phyloP scores from a whole-genome alignment of 1,140 invertebrate genomes.

The Drosophila nasuta region DNA sequence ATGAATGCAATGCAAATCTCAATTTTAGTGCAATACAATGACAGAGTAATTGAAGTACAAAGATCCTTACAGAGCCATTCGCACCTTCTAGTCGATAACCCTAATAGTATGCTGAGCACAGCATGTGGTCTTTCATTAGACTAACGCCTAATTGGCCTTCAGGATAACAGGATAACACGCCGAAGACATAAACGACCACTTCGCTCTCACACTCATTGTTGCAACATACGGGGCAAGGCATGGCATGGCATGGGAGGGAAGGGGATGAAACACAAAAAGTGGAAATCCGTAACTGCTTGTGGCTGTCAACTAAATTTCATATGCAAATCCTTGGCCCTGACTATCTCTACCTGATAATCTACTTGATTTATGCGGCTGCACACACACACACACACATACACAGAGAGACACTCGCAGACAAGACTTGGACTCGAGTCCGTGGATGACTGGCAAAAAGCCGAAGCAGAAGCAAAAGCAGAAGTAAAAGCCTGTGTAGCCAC shows the following conservation, averaged over 20 bases:
- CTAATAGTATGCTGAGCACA: slow-evolving; percentile 7
- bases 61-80: slow-evolving; percentile 6
- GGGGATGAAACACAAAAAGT: slow-evolving; percentile 16
- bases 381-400: neutral
- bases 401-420: neutral
- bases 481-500: slow-evolving; percentile 15
- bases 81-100: slow-evolving; percentile 27
- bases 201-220: neutral
- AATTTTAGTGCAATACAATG: neutral
- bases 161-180: slow-evolving; percentile 33
- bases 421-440: slow-evolving; percentile 1
- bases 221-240: neutral
- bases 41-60: neutral
- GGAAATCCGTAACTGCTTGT: slow-evolving; percentile 50
- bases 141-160: slow-evolving; percentile 40
- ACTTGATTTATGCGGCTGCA: slow-evolving; percentile 74
- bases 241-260: neutral
- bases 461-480: neutral
- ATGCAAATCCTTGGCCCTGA: slow-evolving; percentile 71
- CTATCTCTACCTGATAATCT: slow-evolving; percentile 78
- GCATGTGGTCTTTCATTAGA: slow-evolving; percentile 34
- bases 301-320: slow-evolving; percentile 78
- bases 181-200: slow-evolving; percentile 19
- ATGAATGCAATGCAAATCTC: neutral
- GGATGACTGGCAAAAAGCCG: neutral